Percentiles rank a stretch among this genome's conserved stretches.
Conservation (phyloP, 2,797 vertebrate genomes). For the Fistularia commersonii region DNA sequence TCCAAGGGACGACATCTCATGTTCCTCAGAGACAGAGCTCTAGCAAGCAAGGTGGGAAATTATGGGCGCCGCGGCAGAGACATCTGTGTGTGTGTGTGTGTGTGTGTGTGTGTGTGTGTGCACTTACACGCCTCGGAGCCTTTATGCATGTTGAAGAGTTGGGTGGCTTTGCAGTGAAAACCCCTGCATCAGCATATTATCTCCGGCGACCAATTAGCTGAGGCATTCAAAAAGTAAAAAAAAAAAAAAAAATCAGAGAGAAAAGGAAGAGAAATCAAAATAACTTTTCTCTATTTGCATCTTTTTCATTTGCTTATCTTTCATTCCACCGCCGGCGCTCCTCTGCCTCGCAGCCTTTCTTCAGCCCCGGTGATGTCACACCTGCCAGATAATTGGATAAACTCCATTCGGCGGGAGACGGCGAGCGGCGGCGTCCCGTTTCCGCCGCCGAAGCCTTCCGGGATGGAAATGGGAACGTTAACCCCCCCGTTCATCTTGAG, state of each 20-base stretch:
- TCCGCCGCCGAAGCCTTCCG: no score
- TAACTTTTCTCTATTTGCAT: slow-evolving; percentile 69
- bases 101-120: slow-evolving; percentile 13
- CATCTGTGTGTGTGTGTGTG: slow-evolving; percentile 3
- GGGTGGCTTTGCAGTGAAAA: slow-evolving; percentile 60
- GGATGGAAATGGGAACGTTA: slow-evolving; percentile 22
- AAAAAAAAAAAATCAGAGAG: no score
- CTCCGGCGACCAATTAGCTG: slow-evolving; percentile 68
- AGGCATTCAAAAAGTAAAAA: slow-evolving; percentile 46
- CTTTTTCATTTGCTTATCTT: slow-evolving; percentile 74
- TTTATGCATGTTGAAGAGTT: slow-evolving; percentile 38
- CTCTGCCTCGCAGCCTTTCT: slow-evolving; percentile 58
- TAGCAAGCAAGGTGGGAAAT: slow-evolving; percentile 17
- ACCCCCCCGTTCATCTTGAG: slow-evolving; percentile 19
- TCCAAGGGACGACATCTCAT: slow-evolving; percentile 44
- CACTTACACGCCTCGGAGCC: slow-evolving; percentile 28
- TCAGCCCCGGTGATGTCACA: slow-evolving; percentile 66
- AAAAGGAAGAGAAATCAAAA: slow-evolving; percentile 49
- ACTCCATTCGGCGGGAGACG: no score
- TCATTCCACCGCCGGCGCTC: slow-evolving; percentile 54
- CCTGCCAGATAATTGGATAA: slow-evolving; percentile 73
- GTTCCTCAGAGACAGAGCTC: slow-evolving; percentile 41
- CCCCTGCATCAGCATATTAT: slow-evolving; percentile 63
- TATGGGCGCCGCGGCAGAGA: slow-evolving; percentile 16
- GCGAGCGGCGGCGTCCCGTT: no score